These are phyloP conservation scores for Anthophora plumipes DNA, from an alignment of 2,888 invertebrate genomes.

Conservation along the genomic window DNA sequence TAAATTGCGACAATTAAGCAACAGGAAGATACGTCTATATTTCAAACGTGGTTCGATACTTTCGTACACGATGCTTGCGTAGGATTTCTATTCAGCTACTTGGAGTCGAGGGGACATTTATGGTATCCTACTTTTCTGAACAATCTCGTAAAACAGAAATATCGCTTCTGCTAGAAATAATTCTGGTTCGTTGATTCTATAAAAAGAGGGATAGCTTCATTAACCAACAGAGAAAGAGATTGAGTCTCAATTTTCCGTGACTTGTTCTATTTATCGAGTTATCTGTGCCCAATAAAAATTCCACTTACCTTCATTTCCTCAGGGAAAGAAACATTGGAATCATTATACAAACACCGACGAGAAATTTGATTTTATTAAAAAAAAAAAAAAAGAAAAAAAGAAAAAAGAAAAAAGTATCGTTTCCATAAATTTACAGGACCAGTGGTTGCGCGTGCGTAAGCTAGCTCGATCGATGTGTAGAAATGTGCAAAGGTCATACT, in stretches of 20 bases:
- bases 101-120: background rate
- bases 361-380: constrained; percentile 16
- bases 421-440: constrained; percentile 29
- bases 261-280: background rate
- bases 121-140: background rate
- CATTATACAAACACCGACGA: background rate
- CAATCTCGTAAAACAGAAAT: background rate
- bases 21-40: too few relatives aligned
- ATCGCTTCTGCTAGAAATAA: background rate
- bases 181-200: background rate
- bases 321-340: background rate
- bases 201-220: background rate
- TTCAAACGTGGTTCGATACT: background rate
- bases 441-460: constrained; percentile 55
- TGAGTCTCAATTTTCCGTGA: background rate
- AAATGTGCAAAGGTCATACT: constrained; percentile 28
- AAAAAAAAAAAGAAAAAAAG: too few relatives aligned
- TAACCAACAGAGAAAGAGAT: background rate
- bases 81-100: constrained; percentile 1
- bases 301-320: background rate
- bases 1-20: too few relatives aligned
- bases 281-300: background rate
- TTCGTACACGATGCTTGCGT: background rate
- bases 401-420: too few relatives aligned
- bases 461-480: constrained; percentile 57